Conservation (phyloP, 2,113 vertebrate species). For the Steatornis caripensis region DNA sequence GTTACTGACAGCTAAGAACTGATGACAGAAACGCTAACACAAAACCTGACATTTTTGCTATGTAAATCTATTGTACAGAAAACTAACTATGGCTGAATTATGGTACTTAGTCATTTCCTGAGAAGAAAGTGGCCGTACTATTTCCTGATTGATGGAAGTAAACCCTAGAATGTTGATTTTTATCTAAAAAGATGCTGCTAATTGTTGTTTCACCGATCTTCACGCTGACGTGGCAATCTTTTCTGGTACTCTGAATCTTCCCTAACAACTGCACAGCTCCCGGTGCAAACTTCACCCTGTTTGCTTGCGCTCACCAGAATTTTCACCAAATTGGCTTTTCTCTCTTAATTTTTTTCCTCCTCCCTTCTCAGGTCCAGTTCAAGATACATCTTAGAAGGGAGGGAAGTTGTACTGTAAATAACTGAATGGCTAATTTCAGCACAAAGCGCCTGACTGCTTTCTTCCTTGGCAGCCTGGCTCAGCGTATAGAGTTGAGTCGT, state of each 20-base stretch:
- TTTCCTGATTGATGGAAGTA: constrained; percentile 62
- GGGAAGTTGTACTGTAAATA: background rate
- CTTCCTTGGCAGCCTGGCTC: background rate
- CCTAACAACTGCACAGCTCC: background rate
- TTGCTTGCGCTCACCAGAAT: background rate
- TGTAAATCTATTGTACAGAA: constrained; percentile 50
- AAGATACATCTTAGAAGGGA: background rate
- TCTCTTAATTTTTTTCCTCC: background rate
- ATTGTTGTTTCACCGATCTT: constrained; percentile 47
- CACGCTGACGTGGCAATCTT: background rate
- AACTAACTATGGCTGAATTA: constrained; percentile 62
- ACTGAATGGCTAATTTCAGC: background rate
- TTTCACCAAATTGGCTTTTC: background rate
- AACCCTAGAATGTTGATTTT: constrained; percentile 50
- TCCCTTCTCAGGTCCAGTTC: background rate
- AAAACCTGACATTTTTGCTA: constrained; percentile 51
- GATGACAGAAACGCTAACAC: constrained; percentile 45
- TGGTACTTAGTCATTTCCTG: constrained; percentile 41
- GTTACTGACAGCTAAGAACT: constrained; percentile 22
- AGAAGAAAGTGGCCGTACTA: constrained; percentile 24
- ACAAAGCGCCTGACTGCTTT: background rate
- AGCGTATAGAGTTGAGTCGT: background rate
- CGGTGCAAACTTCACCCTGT: background rate
- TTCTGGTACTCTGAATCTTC: constrained; percentile 13
- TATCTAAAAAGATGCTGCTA: constrained; percentile 54